Conservation (phyloP, 2,113 vertebrate genomes). For the Daubentonia madagascariensis region DNA sequence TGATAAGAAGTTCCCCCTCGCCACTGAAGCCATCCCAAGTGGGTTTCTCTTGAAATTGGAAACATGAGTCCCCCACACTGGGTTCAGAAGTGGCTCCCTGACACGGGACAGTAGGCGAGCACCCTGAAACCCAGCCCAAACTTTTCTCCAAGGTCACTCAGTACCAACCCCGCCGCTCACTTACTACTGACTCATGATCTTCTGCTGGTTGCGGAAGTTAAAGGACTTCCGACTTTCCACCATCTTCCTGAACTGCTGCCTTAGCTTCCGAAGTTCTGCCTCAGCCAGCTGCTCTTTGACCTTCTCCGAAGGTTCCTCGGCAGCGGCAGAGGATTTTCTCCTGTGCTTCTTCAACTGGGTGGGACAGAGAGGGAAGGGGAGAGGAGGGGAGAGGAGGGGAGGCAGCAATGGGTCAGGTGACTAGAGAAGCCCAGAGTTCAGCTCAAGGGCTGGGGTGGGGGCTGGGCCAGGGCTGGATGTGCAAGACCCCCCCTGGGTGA, state of each 20-base stretch:
- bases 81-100: background rate
- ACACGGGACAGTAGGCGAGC: background rate
- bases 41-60: background rate
- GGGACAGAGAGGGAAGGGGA: background rate
- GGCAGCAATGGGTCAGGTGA: background rate
- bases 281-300: slow-evolving; percentile 31
- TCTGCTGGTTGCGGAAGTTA: background rate
- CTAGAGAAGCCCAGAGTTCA: background rate
- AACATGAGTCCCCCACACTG: background rate
- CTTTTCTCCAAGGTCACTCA: background rate
- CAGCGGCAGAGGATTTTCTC: fast-evolving
- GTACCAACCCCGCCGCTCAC: background rate
- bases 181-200: slow-evolving; percentile 77
- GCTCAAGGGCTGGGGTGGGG: background rate
- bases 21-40: no score
- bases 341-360: background rate
- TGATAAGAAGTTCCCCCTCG: background rate
- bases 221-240: slow-evolving; percentile 64
- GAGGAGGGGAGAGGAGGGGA: background rate
- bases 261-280: slow-evolving; percentile 64
- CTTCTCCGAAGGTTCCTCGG: background rate
- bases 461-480: background rate
- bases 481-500: background rate
- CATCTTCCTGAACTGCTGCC: slow-evolving; percentile 75
- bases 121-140: background rate